These are phyloP conservation scores for Thymelicus lineola DNA, from an alignment of 2,888 invertebrate species.

Conservation along the genomic window DNA sequence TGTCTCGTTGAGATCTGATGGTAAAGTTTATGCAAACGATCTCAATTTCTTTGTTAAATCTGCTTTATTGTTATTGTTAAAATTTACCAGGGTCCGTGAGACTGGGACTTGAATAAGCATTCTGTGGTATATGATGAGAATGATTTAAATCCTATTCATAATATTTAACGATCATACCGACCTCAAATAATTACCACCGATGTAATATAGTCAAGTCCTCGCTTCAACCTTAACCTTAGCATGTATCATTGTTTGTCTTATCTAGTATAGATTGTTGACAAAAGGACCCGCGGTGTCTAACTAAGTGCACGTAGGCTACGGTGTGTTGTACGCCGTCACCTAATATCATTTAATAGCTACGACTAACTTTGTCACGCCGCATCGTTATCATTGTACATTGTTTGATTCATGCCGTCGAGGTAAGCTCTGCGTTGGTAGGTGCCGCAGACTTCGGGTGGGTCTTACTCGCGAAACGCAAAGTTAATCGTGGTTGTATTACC, in stretches of 20 bases:
- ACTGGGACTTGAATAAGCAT: conserved; percentile 60
- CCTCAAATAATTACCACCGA: conserved; percentile 23
- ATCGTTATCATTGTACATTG: conserved; percentile 39
- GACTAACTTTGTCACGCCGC: conserved; percentile 72
- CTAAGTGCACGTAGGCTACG: conserved; percentile 68
- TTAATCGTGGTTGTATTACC: conserved; percentile 62
- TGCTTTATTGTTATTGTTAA: conserved; percentile 54
- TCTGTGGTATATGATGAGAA: conserved; percentile 25
- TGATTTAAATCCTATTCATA: conserved; percentile 9
- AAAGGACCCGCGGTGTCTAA: conserved; percentile 65
- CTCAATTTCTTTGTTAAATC: conserved; percentile 54
- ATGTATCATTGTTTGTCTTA: conserved; percentile 74
- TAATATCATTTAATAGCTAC: conserved; percentile 71
- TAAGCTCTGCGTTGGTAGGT: conserved; percentile 52
- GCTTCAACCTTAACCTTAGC: conserved; percentile 73
- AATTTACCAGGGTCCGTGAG: conserved; percentile 55
- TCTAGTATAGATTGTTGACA: conserved; percentile 63
- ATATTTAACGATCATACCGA: conserved; percentile 2
- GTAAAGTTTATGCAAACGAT: conserved; percentile 66
- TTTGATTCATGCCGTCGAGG: conserved; percentile 45
- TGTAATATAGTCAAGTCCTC: conserved; percentile 54
- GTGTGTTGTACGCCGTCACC: conserved; percentile 54
- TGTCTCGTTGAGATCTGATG: conserved; percentile 66
- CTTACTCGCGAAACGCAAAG: conserved; percentile 62
- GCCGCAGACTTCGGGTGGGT: conserved; percentile 56